Percentiles rank a stretch among this genome's conserved stretches.
phyloP scores from a whole-genome alignment of 2,888 invertebrate genomes.

The Protonemura montana region DNA sequence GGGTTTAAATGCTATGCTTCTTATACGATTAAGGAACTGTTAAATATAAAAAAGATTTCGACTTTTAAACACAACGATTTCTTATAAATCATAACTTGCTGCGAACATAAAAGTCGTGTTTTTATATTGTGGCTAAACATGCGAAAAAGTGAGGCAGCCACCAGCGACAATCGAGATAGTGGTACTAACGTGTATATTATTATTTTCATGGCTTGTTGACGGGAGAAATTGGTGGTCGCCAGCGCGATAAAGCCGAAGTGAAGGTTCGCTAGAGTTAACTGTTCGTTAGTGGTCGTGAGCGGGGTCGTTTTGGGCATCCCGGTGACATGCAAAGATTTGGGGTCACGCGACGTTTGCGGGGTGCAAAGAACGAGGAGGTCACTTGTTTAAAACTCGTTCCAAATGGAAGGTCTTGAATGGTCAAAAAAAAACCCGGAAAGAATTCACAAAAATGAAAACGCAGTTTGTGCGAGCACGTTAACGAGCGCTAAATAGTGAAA shows the following conservation, averaged over 20 bases:
- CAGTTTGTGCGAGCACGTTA: too few relatives aligned
- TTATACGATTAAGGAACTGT: not conserved
- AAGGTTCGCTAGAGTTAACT: not conserved
- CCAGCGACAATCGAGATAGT: not conserved
- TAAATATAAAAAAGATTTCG: not conserved
- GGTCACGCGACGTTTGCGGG: not conserved
- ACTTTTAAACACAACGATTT: not conserved
- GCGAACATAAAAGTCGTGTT: not conserved
- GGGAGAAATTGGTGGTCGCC: not conserved
- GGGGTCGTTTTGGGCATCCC: not conserved
- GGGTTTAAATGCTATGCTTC: not conserved
- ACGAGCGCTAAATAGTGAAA: too few relatives aligned
- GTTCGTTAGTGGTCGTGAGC: not conserved
- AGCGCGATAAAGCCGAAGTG: not conserved
- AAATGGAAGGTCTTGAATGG: too few relatives aligned
- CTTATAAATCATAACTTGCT: not conserved
- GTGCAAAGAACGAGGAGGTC: not conserved
- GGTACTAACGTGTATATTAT: not conserved
- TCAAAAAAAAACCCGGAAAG: too few relatives aligned
- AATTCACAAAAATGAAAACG: too few relatives aligned
- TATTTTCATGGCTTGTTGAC: conserved; percentile 12
- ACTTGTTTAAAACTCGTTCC: not conserved
- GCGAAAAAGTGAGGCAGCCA: not conserved
- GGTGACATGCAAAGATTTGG: not conserved
- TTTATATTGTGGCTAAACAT: not conserved